Conservation (phyloP, 2,888 invertebrate species). For the Eupithecia abbreviata region DNA sequence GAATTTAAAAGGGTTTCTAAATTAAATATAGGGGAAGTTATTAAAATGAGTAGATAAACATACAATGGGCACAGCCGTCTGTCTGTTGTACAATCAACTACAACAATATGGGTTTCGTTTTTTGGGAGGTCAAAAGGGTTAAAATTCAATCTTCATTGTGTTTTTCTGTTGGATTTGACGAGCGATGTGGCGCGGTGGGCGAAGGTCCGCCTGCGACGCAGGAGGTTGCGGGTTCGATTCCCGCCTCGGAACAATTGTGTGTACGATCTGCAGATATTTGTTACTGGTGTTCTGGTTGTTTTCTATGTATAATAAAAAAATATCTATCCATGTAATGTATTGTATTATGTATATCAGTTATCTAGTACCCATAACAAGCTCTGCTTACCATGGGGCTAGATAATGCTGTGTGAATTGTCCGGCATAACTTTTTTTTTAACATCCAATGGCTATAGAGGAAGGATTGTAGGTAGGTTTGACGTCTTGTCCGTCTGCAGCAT, state of each 20-base stretch:
- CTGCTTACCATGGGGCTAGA: too few relatives aligned
- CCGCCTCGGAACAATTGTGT: too few relatives aligned
- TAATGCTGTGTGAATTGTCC: too few relatives aligned
- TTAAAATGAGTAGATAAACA: constrained; percentile 41
- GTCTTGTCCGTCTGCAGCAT: not conserved
- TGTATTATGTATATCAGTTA: too few relatives aligned
- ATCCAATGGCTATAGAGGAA: not conserved
- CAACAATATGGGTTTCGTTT: constrained; percentile 33
- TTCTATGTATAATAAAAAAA: too few relatives aligned
- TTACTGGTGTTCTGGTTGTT: too few relatives aligned
- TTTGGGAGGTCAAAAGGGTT: constrained; percentile 12
- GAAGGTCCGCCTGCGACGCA: too few relatives aligned
- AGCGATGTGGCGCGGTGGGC: too few relatives aligned
- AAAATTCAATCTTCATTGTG: constrained; percentile 9
- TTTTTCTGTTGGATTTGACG: not conserved
- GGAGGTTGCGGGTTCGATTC: too few relatives aligned
- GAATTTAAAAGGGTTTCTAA: constrained; percentile 31
- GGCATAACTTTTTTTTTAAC: not conserved
- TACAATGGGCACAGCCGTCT: constrained; percentile 41
- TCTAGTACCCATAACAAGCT: too few relatives aligned
- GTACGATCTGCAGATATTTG: too few relatives aligned
- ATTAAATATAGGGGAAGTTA: constrained; percentile 27
- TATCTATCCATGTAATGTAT: too few relatives aligned
- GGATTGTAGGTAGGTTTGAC: not conserved
- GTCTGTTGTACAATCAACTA: constrained; percentile 38